These are phyloP conservation scores for Acrocyrtus sp. DNA, from an alignment of 2,888 invertebrate genomes.

Conservation along the genomic window DNA sequence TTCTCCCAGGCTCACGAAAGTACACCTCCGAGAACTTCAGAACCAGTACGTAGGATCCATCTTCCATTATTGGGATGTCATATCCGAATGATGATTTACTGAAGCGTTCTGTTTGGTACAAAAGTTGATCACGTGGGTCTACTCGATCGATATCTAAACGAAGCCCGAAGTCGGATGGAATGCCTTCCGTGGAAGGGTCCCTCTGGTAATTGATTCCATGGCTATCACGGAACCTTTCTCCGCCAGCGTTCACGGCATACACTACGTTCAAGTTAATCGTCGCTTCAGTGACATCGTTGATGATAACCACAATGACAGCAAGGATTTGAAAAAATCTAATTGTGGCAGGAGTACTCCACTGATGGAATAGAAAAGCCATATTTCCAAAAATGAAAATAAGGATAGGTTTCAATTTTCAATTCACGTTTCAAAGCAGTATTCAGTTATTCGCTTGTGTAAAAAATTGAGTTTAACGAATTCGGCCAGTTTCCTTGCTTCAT, in stretches of 20 bases:
- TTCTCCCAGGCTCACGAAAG: slow-evolving; percentile 90
- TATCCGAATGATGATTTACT: slow-evolving; percentile 82
- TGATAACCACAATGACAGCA: background rate
- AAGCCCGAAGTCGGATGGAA: slow-evolving; percentile 92
- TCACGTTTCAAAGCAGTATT: background rate
- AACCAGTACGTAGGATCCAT: slow-evolving; percentile 93
- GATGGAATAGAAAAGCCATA: background rate
- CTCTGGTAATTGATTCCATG: slow-evolving; percentile 87
- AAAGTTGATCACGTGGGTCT: slow-evolving; percentile 81
- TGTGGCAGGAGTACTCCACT: background rate
- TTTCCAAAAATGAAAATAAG: background rate
- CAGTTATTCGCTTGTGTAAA: too few species aligned
- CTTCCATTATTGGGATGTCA: slow-evolving; percentile 84
- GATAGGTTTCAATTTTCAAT: background rate
- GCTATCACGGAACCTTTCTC: slow-evolving; percentile 77
- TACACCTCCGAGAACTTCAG: slow-evolving; percentile 85
- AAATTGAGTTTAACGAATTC: too few species aligned
- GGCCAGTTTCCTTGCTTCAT: too few species aligned
- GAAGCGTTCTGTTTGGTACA: slow-evolving; percentile 96
- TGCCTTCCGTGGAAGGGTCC: slow-evolving; percentile 81
- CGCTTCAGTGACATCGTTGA: background rate
- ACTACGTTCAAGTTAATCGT: slow-evolving; percentile 71
- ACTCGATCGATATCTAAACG: slow-evolving; percentile 84
- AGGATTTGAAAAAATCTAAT: too few species aligned
- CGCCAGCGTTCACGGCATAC: slow-evolving; percentile 90